Conservation (phyloP, 2,888 invertebrate genomes). For the Globia sparganii region DNA sequence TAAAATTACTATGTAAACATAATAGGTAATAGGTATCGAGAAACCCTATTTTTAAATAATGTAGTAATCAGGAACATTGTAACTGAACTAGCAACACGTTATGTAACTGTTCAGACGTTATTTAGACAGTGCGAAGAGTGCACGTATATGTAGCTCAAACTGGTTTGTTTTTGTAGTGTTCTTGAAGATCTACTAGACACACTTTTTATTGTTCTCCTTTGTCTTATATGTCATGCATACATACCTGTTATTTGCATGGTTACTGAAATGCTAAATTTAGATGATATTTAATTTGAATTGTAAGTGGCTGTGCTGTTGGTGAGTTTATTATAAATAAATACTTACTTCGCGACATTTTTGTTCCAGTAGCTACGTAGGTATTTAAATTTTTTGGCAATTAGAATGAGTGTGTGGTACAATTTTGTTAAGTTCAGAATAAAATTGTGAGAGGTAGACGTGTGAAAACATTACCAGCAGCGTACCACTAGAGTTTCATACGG, state of each 20-base stretch:
- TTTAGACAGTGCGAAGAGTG: too few relatives aligned
- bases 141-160: too few relatives aligned
- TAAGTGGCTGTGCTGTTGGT: too few relatives aligned
- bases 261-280: too few relatives aligned
- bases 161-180: too few relatives aligned
- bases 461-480: constrained; percentile 51
- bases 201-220: too few relatives aligned
- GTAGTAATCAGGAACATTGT: constrained; percentile 1
- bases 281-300: too few relatives aligned
- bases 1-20: background rate
- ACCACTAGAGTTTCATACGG: constrained; percentile 62
- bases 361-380: constrained; percentile 29
- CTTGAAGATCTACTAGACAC: too few relatives aligned
- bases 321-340: too few relatives aligned
- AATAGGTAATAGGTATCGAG: background rate
- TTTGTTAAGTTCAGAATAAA: constrained; percentile 56
- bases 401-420: constrained; percentile 51
- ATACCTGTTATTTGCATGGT: too few relatives aligned
- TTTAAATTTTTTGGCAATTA: constrained; percentile 62
- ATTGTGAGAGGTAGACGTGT: constrained; percentile 47
- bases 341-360: constrained; percentile 21
- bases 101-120: constrained; percentile 12
- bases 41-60: background rate
- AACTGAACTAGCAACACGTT: background rate
- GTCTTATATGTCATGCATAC: too few relatives aligned